These are phyloP conservation scores for Cyclophora punctaria DNA, from an alignment of 2,888 invertebrate genomes.

Conservation along the genomic window DNA sequence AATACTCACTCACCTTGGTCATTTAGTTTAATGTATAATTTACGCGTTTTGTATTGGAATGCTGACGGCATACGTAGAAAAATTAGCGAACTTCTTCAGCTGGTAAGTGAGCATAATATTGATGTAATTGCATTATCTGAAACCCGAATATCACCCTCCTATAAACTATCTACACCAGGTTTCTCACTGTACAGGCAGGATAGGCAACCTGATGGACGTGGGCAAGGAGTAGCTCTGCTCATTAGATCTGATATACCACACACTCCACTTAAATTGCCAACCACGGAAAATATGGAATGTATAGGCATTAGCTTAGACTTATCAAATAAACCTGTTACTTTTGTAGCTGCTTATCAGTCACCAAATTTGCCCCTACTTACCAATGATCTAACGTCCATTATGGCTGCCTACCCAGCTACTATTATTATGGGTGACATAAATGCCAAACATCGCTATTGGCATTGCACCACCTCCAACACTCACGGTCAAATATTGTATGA, in stretches of 20 bases:
- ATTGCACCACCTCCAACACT: not conserved
- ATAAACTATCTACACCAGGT: not conserved
- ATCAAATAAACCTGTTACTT: not conserved
- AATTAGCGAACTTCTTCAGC: slow-evolving; percentile 2
- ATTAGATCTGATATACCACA: slow-evolving; percentile 1
- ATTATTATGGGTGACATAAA: slow-evolving; percentile 4
- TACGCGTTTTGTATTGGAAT: slow-evolving; percentile 5
- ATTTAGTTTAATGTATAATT: slow-evolving; percentile 4
- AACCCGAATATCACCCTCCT: not conserved
- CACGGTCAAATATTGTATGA: slow-evolving; percentile 1
- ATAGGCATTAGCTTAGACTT: not conserved
- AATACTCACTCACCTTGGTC: slow-evolving; percentile 5
- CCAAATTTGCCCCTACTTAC: slow-evolving; percentile 1
- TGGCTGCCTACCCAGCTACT: not conserved
- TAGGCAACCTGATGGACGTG: slow-evolving; percentile 1
- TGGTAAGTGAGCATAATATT: not conserved
- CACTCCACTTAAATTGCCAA: not conserved
- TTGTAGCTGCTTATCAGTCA: slow-evolving; percentile 5
- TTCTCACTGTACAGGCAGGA: slow-evolving; percentile 1
- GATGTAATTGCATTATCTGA: slow-evolving; percentile 4
- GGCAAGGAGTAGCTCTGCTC: slow-evolving; percentile 4
- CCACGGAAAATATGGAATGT: slow-evolving; percentile 1
- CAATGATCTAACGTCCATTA: not conserved
- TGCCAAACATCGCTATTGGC: slow-evolving; percentile 3
- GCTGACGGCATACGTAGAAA: slow-evolving; percentile 6